Conservation (phyloP, 2,797 vertebrate genomes). For the Falco rusticolus region DNA sequence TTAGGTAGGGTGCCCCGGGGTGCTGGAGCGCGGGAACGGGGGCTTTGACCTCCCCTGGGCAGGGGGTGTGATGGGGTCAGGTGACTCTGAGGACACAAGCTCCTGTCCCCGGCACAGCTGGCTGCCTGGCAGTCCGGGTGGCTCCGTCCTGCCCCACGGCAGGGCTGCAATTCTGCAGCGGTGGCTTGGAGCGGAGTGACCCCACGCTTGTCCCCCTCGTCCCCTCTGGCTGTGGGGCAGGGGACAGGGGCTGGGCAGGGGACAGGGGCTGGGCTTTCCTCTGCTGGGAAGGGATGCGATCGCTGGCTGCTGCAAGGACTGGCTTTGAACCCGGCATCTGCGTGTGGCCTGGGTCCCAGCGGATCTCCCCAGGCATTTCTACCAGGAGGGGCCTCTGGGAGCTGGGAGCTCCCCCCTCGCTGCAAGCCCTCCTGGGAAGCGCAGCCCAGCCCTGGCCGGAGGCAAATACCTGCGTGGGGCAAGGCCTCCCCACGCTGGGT, state of each 20-base stretch:
- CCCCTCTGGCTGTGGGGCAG: not conserved
- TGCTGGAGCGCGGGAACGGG: not conserved
- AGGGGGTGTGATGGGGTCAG: fast-evolving
- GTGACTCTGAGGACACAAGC: not conserved
- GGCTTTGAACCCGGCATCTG: not conserved
- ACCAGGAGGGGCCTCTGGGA: not conserved
- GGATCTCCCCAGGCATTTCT: conserved; percentile 19
- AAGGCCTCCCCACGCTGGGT: conserved; percentile 32
- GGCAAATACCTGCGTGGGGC: conserved; percentile 47
- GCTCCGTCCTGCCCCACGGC: not conserved
- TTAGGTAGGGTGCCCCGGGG: not conserved
- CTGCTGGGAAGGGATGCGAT: not conserved
- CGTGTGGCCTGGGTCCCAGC: conserved; percentile 14
- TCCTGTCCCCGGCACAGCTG: not conserved
- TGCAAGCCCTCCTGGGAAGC: conserved; percentile 39
- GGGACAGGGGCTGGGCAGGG: not conserved
- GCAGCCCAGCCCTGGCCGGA: conserved; percentile 13
- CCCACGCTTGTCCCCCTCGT: fast-evolving
- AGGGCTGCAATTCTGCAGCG: not conserved
- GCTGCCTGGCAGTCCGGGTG: fast-evolving
- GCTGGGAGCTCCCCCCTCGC: not conserved
- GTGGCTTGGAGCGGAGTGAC: not conserved
- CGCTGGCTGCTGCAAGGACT: fast-evolving
- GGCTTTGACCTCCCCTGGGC: not conserved
- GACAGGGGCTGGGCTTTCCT: not conserved